Percentiles rank a stretch among this genome's conserved stretches.
Evolutionary conservation across 1,140 invertebrate species (phyloP).

Genomic region (silkworm (Bombyx mori)): ASM3026992v2 NC_085122.1:9026001-9026500

Average conservation of each 20-base stretch:
- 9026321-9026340: constrained; percentile 23
- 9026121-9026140: background rate
- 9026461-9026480: constrained; percentile 11
- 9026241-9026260: background rate
- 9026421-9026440: constrained; percentile 13
- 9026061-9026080: no score
- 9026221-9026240: background rate
- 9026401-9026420: constrained; percentile 17
- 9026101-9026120: no score
- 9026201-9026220: constrained; percentile 3
- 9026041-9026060: no score
- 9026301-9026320: constrained; percentile 41
- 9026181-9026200: background rate
- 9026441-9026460: constrained; percentile 13
- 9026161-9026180: constrained; percentile 1
- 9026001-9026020: no score
- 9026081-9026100: no score
- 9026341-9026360: constrained; percentile 13
- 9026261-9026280: no score
- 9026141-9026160: background rate
- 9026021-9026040: no score
- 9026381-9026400: background rate
- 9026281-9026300: constrained; percentile 30
- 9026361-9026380: constrained; percentile 4
- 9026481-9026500: no score